Base-by-base conservation (phyloP, 2,888 invertebrate species). In the Drosophila ustulata region DNA sequence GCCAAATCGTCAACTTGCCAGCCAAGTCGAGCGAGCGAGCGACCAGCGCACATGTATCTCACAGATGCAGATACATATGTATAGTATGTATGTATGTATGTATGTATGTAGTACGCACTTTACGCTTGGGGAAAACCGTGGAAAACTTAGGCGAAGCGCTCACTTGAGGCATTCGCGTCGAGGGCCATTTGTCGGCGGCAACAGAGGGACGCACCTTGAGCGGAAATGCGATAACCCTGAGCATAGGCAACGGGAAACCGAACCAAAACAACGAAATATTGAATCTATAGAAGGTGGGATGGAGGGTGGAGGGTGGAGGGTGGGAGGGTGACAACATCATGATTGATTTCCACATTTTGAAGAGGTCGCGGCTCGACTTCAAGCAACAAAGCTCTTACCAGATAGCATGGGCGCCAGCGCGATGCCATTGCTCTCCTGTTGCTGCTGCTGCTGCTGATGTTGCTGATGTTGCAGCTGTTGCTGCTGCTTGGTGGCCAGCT, bases 321-420 rank as follows among this genome's bases (percentile, higher is more conserved):
- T 28, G n/a, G 26, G 46, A 41, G 41, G 53, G 30, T 32, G 55
- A 55, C 41, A 43, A 43, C 41, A 43, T 18, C 23, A 23, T 63
- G 63, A 50, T 63, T 63, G 66, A 69, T 72, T 28, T 49, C 41
- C 41, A 45, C 18, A 61, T 26, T 34, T 59, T 45, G 26, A 45
- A 34, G 13, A 61, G 51, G 51, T 59, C 59, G 39, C 37, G 50
- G 39, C 58, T 41, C 47, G 30, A 30, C 6, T 30, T 30, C 30
- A 1, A 49, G 32, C 13, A 43, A 26, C 39, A 59, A 57, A 57
- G 56, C 25, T 65, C 90, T 90, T 85, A 92, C 91, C 92, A 64
- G 92, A 91, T 65, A 90, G 71, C 83, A 91, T 91, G 65, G 92
- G 92, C 61, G 90, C 89, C 82, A 91, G 75, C 71, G 91, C 89